phyloP scores from a whole-genome alignment of 2,797 vertebrate species.

The Micrastur ruficollis region DNA sequence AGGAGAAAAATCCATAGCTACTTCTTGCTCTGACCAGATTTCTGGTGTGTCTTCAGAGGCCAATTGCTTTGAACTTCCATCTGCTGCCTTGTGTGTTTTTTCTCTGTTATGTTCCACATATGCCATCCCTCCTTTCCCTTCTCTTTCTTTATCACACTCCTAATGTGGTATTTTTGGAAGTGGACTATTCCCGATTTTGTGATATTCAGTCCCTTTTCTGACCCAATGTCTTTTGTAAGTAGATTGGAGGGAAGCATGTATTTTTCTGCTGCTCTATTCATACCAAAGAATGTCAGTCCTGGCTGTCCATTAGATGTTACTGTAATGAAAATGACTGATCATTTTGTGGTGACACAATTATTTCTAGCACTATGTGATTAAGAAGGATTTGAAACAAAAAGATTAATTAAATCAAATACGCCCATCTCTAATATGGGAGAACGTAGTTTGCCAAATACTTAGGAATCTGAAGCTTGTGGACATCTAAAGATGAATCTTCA shows the following conservation, averaged over 20 bases:
- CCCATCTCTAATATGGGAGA: neutral
- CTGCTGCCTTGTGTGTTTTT: neutral
- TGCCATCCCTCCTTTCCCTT: neutral
- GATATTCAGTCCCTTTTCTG: neutral
- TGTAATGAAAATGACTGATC: neutral
- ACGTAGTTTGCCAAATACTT: neutral
- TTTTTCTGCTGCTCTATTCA: neutral
- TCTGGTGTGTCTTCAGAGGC: neutral
- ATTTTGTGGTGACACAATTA: neutral
- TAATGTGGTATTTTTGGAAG: neutral
- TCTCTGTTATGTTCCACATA: accelerated
- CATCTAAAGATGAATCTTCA: neutral
- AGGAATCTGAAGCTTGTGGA: neutral
- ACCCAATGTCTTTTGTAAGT: neutral
- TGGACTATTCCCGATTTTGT: neutral
- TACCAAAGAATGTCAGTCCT: neutral
- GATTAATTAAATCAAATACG: neutral
- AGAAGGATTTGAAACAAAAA: no score
- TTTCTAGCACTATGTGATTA: neutral
- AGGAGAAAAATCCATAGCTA: neutral
- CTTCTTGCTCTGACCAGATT: neutral
- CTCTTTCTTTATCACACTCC: neutral
- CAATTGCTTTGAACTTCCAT: neutral
- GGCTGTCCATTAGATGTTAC: neutral
- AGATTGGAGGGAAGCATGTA: neutral